These are phyloP conservation scores for Ceramica pisi DNA, from an alignment of 2,888 invertebrate genomes.

Conservation along the genomic window DNA sequence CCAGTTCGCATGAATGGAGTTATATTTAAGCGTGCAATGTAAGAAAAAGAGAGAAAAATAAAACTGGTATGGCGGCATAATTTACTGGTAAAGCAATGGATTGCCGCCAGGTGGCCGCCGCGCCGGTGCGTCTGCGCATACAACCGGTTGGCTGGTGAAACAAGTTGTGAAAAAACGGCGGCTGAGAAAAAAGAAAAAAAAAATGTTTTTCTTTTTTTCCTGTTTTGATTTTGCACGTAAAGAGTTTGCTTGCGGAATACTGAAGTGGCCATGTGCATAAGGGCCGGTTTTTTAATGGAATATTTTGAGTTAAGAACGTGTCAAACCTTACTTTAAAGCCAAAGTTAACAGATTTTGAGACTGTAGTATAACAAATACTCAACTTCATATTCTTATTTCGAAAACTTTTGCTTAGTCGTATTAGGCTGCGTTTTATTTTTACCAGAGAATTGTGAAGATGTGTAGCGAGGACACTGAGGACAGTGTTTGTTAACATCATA, in stretches of 20 bases:
- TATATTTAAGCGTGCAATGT: slow-evolving; percentile 78
- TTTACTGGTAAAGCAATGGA: slow-evolving; percentile 68
- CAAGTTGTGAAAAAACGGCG: slow-evolving; percentile 65
- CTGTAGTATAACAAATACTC: too few species aligned
- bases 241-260: slow-evolving; percentile 21
- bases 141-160: slow-evolving; percentile 65
- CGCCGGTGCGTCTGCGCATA: slow-evolving; percentile 66
- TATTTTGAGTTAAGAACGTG: background rate
- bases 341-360: too few species aligned
- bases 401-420: too few species aligned
- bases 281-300: background rate
- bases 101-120: slow-evolving; percentile 71
- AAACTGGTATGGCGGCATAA: slow-evolving; percentile 72
- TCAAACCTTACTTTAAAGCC: background rate
- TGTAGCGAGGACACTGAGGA: too few species aligned
- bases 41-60: slow-evolving; percentile 66
- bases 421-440: too few species aligned
- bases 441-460: too few species aligned
- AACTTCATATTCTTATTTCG: too few species aligned
- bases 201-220: background rate
- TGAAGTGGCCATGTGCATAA: background rate
- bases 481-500: too few species aligned
- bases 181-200: slow-evolving; percentile 11
- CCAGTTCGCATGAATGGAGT: slow-evolving; percentile 79
- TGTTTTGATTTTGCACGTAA: slow-evolving; percentile 23